Evolutionary conservation across 2,888 invertebrate species (phyloP), one percentile per base, ranked within the genome.

Genomic region (Dione vanillae): DNA sequence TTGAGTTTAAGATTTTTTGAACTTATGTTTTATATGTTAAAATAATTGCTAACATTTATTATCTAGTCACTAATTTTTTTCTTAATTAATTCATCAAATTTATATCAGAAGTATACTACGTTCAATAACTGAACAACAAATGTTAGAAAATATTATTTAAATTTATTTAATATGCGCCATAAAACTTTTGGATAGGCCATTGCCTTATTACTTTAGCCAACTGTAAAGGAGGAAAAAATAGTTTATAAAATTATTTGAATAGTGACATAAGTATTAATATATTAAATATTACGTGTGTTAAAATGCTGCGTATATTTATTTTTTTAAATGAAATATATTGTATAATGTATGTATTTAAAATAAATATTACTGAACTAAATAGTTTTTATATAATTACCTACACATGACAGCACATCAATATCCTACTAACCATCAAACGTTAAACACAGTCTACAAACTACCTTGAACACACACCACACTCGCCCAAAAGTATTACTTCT

Each of bases 281-380:
- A 65, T 64, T 45, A 47, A 56, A 72, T 67, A 65, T 65, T 70
- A 59, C 67, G 76, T 77, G 88, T 88, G 86, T 83, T 79, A 75
- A 74, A 82, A 81, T 75, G 78, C 80, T 79, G 79, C 78, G 76
- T 76, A 85, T 87, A 87, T 89, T 88, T 90, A 89, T 88, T 89
- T 88, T 89, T 89, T 80, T 88, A 89, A n/a, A 86, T 77, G 78
- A 83, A 84, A 80, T 82, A 79, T 83, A 82, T 83, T 87, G 83
- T 88, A 87, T 84, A 83, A 82, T 75, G 64, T 71, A 75, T 75
- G 74, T 75, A 77, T 83, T 83, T 82, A 76, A 82, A 85, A 86
- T 85, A 85, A 86, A 85, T 79, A 79, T 75, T 82, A 78, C 79
- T 67, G 71, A 79, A 78, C 75, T 79, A 72, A 75, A 67, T 72